A percentile compares a stretch with the other conserved stretches of the same genome.
Evolutionary conservation across 1,140 invertebrate species (phyloP).

Genomic region (Heterodera carotae): DNA sequence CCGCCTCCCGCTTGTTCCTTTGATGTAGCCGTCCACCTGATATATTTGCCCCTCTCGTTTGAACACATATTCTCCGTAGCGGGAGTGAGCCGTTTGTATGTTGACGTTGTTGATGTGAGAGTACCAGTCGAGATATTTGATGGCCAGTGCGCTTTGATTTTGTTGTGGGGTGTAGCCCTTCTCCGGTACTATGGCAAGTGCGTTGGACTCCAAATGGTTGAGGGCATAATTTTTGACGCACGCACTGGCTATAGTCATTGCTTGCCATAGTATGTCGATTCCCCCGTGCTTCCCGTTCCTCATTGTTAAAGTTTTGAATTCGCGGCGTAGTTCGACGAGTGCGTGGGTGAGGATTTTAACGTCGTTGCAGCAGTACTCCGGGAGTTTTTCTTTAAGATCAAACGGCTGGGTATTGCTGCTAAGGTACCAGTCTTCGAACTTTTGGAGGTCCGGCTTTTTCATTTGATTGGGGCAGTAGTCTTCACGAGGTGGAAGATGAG

Average conservation of each 20-base stretch:
- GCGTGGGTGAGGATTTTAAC: conserved; percentile 22
- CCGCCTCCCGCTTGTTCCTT: neutral
- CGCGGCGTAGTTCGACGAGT: neutral
- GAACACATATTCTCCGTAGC: conserved; percentile 4
- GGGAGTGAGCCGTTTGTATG: neutral
- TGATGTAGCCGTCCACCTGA: conserved; percentile 12
- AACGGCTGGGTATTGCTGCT: neutral
- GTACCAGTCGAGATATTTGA: conserved; percentile 26
- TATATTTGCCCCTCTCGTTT: neutral
- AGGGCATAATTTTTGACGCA: conserved; percentile 9
- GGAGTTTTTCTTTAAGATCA: conserved; percentile 10
- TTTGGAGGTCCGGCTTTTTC: neutral
- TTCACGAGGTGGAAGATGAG: too few relatives aligned
- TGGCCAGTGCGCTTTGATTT: conserved; percentile 24
- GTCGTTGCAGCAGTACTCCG: conserved; percentile 21
- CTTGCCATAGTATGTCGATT: conserved; percentile 1
- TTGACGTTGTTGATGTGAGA: conserved; percentile 14
- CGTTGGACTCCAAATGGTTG: conserved; percentile 8
- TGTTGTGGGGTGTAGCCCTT: neutral
- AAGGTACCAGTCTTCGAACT: neutral
- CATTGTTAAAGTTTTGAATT: neutral
- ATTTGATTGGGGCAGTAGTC: too few relatives aligned
- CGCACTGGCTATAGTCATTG: conserved; percentile 19
- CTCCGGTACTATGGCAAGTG: conserved; percentile 1
- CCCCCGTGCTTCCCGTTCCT: neutral